phyloP scores from a whole-genome alignment of 2,888 invertebrate genomes.

The Sceliomorpha sp. region DNA sequence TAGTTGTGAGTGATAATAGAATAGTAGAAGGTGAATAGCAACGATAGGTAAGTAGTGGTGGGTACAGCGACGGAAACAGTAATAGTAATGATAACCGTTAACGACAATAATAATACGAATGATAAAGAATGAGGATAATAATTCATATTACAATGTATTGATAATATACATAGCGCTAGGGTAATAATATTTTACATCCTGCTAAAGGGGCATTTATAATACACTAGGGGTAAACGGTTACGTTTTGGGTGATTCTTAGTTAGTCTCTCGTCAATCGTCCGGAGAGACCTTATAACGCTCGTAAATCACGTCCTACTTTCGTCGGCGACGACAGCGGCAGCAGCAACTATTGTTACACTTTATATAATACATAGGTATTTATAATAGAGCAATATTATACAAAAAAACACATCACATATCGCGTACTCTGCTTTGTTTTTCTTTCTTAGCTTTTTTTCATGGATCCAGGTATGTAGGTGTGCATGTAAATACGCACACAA shows the following conservation, averaged over 20 bases:
- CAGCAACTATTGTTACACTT: constrained; percentile 75
- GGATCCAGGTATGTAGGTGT: constrained; percentile 32
- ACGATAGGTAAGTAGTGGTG: constrained; percentile 51
- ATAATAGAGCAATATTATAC: constrained; percentile 79
- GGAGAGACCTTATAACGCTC: constrained; percentile 51
- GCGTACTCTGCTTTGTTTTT: constrained; percentile 71
- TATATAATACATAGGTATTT: constrained; percentile 80
- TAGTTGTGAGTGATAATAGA: constrained; percentile 58
- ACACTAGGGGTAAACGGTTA: constrained; percentile 76
- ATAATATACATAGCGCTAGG: constrained; percentile 65
- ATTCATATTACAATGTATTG: constrained; percentile 63
- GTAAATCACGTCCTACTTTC: constrained; percentile 61
- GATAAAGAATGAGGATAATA: constrained; percentile 65
- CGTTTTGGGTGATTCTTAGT: constrained; percentile 67
- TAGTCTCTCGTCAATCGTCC: constrained; percentile 45
- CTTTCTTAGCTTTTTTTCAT: constrained; percentile 58
- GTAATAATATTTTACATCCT: constrained; percentile 77
- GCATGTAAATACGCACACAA: constrained; percentile 15
- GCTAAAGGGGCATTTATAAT: constrained; percentile 74
- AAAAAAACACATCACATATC: constrained; percentile 80
- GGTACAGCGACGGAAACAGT: constrained; percentile 53
- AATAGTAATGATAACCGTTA: constrained; percentile 62
- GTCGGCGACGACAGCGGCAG: constrained; percentile 61
- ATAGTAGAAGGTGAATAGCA: constrained; percentile 63
- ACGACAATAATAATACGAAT: constrained; percentile 60